phyloP scores from a whole-genome alignment of 2,888 invertebrate species.

The Oasisia sp. region DNA sequence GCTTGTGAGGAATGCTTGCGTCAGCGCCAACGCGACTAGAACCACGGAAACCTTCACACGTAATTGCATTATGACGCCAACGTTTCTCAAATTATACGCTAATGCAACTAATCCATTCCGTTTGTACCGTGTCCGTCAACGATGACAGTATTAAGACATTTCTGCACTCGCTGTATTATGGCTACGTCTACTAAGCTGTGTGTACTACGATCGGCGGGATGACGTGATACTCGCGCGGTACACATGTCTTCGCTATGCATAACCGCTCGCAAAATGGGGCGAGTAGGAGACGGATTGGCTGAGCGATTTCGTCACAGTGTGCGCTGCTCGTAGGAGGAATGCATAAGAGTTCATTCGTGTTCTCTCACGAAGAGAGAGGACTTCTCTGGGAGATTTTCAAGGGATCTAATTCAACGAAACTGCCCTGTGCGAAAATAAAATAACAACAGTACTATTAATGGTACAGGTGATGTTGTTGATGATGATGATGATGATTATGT shows the following conservation, averaged over 20 bases:
- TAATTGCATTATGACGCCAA: constrained; percentile 13
- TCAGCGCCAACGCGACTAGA: background rate
- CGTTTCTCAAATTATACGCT: background rate
- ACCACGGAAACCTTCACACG: background rate
- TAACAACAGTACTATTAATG: no score
- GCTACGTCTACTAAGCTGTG: background rate
- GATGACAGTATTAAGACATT: background rate
- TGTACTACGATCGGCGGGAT: background rate
- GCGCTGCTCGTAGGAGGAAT: no score
- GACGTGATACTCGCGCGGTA: background rate
- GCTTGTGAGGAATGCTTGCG: background rate
- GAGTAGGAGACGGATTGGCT: no score
- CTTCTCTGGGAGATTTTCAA: no score
- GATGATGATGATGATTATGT: no score
- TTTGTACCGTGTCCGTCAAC: background rate
- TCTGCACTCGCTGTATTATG: background rate
- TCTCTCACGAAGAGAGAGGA: no score
- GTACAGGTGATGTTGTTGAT: no score
- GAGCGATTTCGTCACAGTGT: no score
- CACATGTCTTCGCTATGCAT: background rate
- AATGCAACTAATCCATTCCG: constrained; percentile 17
- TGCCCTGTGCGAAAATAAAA: no score
- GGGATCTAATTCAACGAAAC: no score
- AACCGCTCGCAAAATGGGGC: no score
- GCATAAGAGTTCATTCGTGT: no score